These are phyloP conservation scores for Ophthalmolycus amberensis DNA, from an alignment of 2,113 vertebrate genomes.

Conservation along the genomic window DNA sequence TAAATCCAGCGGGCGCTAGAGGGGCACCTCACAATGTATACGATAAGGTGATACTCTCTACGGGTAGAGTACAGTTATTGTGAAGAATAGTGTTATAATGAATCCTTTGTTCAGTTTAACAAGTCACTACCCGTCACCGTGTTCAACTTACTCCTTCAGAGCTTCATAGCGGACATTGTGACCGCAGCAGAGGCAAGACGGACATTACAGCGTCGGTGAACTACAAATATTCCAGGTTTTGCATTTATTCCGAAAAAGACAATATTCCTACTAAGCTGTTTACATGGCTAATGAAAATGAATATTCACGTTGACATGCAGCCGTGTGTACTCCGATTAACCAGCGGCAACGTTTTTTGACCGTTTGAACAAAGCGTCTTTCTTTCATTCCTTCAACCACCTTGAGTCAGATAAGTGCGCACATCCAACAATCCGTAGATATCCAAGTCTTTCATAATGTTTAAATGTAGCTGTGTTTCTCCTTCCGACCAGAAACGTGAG, in stretches of 20 bases:
- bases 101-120: background rate
- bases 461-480: background rate
- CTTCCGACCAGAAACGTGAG: too few species aligned
- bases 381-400: background rate
- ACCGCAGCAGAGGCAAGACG: constrained; percentile 15
- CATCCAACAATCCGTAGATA: background rate
- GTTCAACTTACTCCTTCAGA: background rate
- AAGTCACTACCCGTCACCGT: background rate
- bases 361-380: background rate
- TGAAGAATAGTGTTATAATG: background rate
- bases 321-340: too few species aligned
- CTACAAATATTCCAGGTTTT: background rate
- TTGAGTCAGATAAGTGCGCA: background rate
- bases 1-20: background rate
- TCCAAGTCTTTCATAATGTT: background rate
- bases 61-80: background rate
- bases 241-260: too few species aligned
- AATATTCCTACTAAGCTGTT: too few species aligned
- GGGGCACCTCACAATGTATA: background rate
- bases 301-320: too few species aligned
- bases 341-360: too few species aligned
- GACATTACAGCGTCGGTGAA: constrained; percentile 33
- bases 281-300: too few species aligned
- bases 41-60: background rate
- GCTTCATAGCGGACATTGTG: constrained; percentile 10